Base-by-base conservation (phyloP, 2,888 invertebrate genomes). In the Eledone cirrhosa region DNA sequence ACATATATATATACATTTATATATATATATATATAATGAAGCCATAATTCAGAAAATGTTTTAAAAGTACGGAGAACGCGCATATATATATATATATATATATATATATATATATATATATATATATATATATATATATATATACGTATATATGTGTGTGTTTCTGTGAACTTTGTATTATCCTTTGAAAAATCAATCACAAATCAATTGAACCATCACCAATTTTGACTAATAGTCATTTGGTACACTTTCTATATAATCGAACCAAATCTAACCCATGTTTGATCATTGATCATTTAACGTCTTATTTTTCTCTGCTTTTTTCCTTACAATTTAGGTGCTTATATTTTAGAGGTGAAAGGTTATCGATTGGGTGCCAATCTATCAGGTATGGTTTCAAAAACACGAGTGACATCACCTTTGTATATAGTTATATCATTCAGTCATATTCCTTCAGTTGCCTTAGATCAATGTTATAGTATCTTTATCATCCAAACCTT, bases 321-420 rank as follows among this genome's bases (percentile, higher is more conserved):
- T 29, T 67, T 24, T 31, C 67, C 14, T 19, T 53, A 22, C n/a
- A 2, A n/a, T n/a, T 4, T 63, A 63, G 72, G 72, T 41, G 72
- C 33, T 72, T 72, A 72, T 41, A 5, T 72, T 13, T 41, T 72
- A 41, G 72, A 72, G 33, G 72, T 72, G 29, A 72, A 72, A 33
- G 72, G 72, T 33, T 72, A 72, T 31, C 29, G 72, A 22, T 72
- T 72, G 31, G 72, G 22, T 72, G 72, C 72, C 27, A 72, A 33
- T 72, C 8, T 72, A 41, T 72, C 72, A 72, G 72, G 72, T 72
- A 72, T 31, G 72, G 22, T 22, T 53, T 5, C 2, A n/a, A n/a
- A n/a, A 53, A n/a, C n/a, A n/a, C n/a, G n/a, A n/a, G n/a, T n/a
- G n/a, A n/a, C n/a, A n/a, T n/a, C n/a, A n/a, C n/a, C n/a, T n/a